Percentiles rank a stretch among this genome's conserved stretches.
These are phyloP conservation scores for Cephus pygmeus DNA, from an alignment of 2,888 invertebrate genomes.

Conservation along the genomic window DNA sequence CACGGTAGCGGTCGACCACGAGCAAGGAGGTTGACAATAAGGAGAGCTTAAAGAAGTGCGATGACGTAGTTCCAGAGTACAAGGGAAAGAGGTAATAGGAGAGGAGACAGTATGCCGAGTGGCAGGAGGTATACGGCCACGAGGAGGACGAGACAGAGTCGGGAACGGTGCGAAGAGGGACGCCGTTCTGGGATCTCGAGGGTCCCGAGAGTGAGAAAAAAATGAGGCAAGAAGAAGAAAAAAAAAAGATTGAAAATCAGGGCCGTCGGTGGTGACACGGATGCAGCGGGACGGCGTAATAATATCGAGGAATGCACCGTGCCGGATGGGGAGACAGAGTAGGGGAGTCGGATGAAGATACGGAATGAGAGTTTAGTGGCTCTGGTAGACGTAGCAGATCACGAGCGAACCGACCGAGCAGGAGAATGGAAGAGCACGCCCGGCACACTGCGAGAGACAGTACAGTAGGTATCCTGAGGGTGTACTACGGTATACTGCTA, in stretches of 20 bases:
- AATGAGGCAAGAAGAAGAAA: not conserved
- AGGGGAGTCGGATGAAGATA: not conserved
- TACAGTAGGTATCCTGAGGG: no score
- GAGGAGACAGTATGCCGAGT: no score
- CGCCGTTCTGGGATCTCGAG: not conserved
- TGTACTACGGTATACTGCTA: no score
- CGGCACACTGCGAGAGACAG: no score
- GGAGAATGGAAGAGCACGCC: no score
- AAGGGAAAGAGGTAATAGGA: no score
- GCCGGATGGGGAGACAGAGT: conserved; percentile 13
- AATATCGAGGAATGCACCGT: conserved; percentile 45
- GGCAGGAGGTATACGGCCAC: no score
- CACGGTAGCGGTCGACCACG: no score
- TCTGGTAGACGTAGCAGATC: not conserved
- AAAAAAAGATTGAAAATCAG: not conserved
- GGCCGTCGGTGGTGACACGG: conserved; percentile 26
- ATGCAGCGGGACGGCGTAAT: conserved; percentile 41
- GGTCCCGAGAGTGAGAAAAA: conserved; percentile 23
- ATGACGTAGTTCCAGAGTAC: no score
- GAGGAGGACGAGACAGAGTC: no score
- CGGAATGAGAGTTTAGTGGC: not conserved
- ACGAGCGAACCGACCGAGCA: not conserved
- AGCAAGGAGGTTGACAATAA: no score
- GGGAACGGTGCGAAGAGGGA: not conserved
- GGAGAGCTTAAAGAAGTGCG: no score